Percentiles rank a stretch among this genome's conserved stretches.
phyloP scores from a whole-genome alignment of 2,888 invertebrate genomes.

The Eilema caniola region DNA sequence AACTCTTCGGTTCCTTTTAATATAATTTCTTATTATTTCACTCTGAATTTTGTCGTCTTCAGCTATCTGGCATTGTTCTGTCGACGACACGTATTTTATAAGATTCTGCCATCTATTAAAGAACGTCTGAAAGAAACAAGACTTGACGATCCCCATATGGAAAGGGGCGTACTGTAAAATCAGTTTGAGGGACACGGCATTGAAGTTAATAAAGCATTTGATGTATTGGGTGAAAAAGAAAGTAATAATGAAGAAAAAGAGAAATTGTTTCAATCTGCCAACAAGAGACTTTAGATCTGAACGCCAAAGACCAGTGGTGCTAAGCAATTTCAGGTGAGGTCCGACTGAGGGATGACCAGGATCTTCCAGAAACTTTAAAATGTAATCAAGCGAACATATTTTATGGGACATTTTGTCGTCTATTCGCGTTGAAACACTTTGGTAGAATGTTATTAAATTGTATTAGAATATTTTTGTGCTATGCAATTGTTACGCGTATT shows the following conservation, averaged over 20 bases:
- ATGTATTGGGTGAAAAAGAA: slow-evolving; percentile 70
- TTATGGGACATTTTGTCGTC: slow-evolving; percentile 28
- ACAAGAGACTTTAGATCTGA: slow-evolving; percentile 49
- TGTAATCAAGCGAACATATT: slow-evolving; percentile 22
- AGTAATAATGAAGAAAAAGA: slow-evolving; percentile 56
- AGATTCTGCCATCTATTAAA: slow-evolving; percentile 63
- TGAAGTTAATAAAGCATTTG: slow-evolving; percentile 60
- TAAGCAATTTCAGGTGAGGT: slow-evolving; percentile 62
- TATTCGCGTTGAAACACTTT: slow-evolving; percentile 8
- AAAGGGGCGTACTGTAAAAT: slow-evolving; percentile 71
- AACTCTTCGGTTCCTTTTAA: slow-evolving; percentile 60
- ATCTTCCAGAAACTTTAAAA: slow-evolving; percentile 59
- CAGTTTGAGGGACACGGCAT: slow-evolving; percentile 55
- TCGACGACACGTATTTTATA: slow-evolving; percentile 62
- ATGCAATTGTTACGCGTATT: slow-evolving; percentile 60
- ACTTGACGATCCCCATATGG: slow-evolving; percentile 68
- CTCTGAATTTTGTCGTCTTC: slow-evolving; percentile 45
- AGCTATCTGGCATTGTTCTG: slow-evolving; percentile 59
- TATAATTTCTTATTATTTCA: slow-evolving; percentile 57
- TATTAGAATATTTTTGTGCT: slow-evolving; percentile 55
- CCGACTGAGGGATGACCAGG: slow-evolving; percentile 66
- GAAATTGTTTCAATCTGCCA: slow-evolving; percentile 55
- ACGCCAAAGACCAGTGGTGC: slow-evolving; percentile 64
- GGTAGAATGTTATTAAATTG: slow-evolving; percentile 32
- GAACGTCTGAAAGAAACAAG: slow-evolving; percentile 64